Evolutionary conservation across 2,888 invertebrate species (phyloP).

Genomic region (Coecobrya sp.): DNA sequence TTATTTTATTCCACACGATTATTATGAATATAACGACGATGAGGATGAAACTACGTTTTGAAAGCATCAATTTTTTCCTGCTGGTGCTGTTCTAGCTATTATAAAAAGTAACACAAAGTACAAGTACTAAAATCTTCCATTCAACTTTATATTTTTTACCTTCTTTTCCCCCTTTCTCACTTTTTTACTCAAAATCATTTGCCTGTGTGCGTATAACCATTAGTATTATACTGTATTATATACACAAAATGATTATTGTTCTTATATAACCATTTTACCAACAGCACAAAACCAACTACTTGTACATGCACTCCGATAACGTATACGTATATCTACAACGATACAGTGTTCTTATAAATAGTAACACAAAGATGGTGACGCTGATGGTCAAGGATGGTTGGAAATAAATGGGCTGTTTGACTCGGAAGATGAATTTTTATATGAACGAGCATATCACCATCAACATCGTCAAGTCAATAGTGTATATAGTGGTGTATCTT

Average conservation of each 20-base stretch:
- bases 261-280: constrained; percentile 21
- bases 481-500: background rate
- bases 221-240: background rate
- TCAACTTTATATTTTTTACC: constrained; percentile 32
- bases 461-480: constrained; percentile 42
- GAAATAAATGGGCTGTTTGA: constrained; percentile 85
- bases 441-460: constrained; percentile 53
- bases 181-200: constrained; percentile 45
- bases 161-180: constrained; percentile 20
- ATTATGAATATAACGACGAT: constrained; percentile 52
- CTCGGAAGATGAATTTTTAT: constrained; percentile 80
- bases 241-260: background rate
- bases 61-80: constrained; percentile 38
- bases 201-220: background rate
- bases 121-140: constrained; percentile 15
- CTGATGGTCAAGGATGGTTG: constrained; percentile 85
- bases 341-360: background rate
- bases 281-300: background rate
- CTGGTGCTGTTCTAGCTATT: constrained; percentile 19
- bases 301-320: background rate
- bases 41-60: constrained; percentile 22
- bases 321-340: background rate
- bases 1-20: constrained; percentile 67
- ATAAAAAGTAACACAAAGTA: background rate
- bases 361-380: constrained; percentile 77